phyloP scores from a whole-genome alignment of 2,113 vertebrate genomes.

The Tonatia bakeri region DNA sequence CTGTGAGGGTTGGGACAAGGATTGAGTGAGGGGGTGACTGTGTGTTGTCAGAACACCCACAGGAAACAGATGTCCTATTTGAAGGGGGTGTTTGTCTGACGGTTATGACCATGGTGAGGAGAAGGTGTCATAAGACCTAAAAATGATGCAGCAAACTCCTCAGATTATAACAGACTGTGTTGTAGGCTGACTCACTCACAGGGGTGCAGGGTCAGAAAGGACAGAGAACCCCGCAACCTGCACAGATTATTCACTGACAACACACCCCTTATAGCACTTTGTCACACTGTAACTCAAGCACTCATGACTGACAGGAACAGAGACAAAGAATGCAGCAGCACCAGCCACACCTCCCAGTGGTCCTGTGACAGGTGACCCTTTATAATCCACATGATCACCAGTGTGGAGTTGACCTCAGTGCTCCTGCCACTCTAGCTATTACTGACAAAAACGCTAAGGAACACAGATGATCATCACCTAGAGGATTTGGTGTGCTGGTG shows the following conservation, averaged over 20 bases:
- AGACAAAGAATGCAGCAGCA: not conserved
- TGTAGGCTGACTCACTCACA: not conserved
- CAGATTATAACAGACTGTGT: not conserved
- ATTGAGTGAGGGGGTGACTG: not conserved
- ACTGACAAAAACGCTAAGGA: not conserved
- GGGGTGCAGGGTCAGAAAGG: accelerated
- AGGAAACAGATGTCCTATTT: not conserved
- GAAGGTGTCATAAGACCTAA: not conserved
- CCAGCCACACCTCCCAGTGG: not conserved
- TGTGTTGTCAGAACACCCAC: not conserved
- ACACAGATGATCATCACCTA: no score
- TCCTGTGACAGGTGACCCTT: not conserved
- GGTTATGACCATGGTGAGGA: not conserved
- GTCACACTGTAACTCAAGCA: not conserved
- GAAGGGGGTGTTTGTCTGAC: not conserved
- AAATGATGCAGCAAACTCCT: accelerated
- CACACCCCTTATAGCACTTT: not conserved
- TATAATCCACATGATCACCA: accelerated
- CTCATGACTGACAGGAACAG: no score
- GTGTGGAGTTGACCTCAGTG: not conserved
- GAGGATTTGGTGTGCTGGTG: not conserved
- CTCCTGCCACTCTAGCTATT: not conserved
- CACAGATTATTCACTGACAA: no score
- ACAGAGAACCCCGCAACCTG: not conserved
- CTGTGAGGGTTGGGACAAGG: not conserved